phyloP scores from a whole-genome alignment of 1,140 invertebrate species.

The Drosophila biarmipes region DNA sequence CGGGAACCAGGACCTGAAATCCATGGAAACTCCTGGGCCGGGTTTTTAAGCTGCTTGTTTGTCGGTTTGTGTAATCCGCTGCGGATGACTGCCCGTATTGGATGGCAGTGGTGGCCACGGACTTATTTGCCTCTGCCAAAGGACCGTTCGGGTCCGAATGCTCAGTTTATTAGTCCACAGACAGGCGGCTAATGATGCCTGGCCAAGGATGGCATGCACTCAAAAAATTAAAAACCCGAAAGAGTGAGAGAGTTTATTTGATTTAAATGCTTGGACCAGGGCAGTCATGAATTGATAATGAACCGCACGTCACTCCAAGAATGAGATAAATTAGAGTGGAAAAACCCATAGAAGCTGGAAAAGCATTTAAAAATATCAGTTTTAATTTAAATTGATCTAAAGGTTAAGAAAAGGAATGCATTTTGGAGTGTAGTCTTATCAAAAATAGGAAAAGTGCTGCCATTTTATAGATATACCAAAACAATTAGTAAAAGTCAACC shows the following conservation, averaged over 20 bases:
- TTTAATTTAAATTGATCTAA: too few species aligned
- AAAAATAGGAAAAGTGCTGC: too few species aligned
- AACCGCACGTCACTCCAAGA: background rate
- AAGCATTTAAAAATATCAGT: too few species aligned
- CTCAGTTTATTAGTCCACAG: constrained; percentile 74
- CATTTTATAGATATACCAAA: too few species aligned
- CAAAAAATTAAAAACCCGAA: background rate
- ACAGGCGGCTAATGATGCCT: constrained; percentile 70
- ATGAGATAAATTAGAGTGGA: background rate
- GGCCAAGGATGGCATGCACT: constrained; percentile 42
- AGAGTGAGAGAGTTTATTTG: constrained; percentile 1
- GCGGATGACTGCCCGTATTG: constrained; percentile 54
- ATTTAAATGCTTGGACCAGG: background rate
- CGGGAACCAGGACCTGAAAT: background rate
- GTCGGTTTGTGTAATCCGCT: constrained; percentile 76
- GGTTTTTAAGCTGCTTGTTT: constrained; percentile 80
- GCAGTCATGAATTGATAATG: background rate
- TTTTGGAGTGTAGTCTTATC: too few species aligned
- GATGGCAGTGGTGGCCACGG: constrained; percentile 39
- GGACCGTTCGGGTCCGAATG: constrained; percentile 22
- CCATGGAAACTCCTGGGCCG: constrained; percentile 54
- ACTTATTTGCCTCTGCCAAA: constrained; percentile 15
- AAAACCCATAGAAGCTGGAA: background rate
- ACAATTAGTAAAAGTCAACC: too few species aligned
- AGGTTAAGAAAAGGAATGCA: too few species aligned